phyloP scores from a whole-genome alignment of 2,113 vertebrate species.

The Silurus glanis region DNA sequence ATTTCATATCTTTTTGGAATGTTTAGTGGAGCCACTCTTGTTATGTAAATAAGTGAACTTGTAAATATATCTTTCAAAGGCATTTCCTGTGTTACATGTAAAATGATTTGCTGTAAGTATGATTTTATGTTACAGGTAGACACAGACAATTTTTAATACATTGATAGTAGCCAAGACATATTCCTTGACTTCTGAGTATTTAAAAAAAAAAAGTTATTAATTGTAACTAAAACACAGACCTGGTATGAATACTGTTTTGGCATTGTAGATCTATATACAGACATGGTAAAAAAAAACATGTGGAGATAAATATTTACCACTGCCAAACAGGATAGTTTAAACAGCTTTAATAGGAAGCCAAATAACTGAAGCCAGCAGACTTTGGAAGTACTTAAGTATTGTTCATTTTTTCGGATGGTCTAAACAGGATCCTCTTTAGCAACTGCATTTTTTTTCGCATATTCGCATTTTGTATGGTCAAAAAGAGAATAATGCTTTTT shows the following conservation, averaged over 20 bases:
- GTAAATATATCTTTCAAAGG: slow-evolving; percentile 41
- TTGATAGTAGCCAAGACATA: not conserved
- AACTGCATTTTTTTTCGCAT: not conserved
- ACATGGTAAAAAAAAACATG: slow-evolving; percentile 17
- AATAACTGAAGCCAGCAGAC: slow-evolving; percentile 26
- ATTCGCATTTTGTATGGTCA: not conserved
- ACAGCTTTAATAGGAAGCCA: slow-evolving; percentile 23
- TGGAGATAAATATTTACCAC: slow-evolving; percentile 30
- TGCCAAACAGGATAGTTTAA: slow-evolving; percentile 28
- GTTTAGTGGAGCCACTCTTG: slow-evolving; percentile 19
- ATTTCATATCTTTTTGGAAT: slow-evolving; percentile 41
- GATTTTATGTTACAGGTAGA: not conserved
- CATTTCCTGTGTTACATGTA: slow-evolving; percentile 4
- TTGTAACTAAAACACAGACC: not conserved
- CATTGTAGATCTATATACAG: not conserved
- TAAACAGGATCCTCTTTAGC: not conserved
- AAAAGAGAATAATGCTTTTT: not conserved
- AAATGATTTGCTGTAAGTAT: not conserved
- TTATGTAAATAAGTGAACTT: slow-evolving; percentile 51
- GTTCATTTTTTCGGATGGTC: not conserved
- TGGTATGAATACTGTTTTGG: not conserved
- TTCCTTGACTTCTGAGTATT: not conserved
- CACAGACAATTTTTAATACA: not conserved
- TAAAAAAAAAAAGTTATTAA: not conserved
- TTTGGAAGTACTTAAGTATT: slow-evolving; percentile 48